A percentile compares a stretch with the other conserved stretches of the same genome.
phyloP scores from a whole-genome alignment of 2,888 invertebrate genomes.

The Seira ritae region DNA sequence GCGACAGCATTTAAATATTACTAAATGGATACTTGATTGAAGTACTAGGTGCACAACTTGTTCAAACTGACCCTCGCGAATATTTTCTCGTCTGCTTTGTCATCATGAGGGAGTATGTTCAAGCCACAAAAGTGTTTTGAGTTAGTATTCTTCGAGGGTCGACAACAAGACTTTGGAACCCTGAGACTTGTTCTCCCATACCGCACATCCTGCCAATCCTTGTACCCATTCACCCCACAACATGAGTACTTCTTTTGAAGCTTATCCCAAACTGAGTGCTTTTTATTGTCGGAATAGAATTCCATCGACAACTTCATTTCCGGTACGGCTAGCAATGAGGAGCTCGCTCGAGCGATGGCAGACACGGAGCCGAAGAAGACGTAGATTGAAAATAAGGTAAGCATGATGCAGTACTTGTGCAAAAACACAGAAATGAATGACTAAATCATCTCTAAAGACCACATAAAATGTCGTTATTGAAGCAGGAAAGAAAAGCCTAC shows the following conservation, averaged over 20 bases:
- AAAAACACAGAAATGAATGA: background rate
- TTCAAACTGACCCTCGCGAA: slow-evolving; percentile 23
- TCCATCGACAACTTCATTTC: slow-evolving; percentile 27
- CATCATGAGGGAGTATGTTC: slow-evolving; percentile 57
- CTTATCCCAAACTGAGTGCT: slow-evolving; percentile 23
- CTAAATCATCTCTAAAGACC: background rate
- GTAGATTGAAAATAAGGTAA: slow-evolving; percentile 25
- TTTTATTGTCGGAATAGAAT: background rate
- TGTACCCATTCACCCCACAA: slow-evolving; percentile 58
- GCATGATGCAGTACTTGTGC: slow-evolving; percentile 44
- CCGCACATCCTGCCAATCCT: slow-evolving; percentile 66
- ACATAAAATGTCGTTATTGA: background rate
- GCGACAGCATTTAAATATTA: background rate
- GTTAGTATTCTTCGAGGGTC: slow-evolving; percentile 18
- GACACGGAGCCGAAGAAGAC: slow-evolving; percentile 29
- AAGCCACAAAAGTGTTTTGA: slow-evolving; percentile 55
- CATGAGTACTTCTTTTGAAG: slow-evolving; percentile 49
- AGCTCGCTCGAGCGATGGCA: slow-evolving; percentile 23
- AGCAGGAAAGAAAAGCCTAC: too few species aligned
- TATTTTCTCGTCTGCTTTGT: slow-evolving; percentile 34
- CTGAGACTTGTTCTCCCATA: slow-evolving; percentile 62
- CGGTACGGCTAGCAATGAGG: background rate
- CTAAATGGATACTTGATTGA: background rate
- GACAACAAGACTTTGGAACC: slow-evolving; percentile 62
- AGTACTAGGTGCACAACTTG: background rate